Base-by-base conservation (phyloP, 2,797 vertebrate genomes). In the Silurus lanzhouensis region DNA sequence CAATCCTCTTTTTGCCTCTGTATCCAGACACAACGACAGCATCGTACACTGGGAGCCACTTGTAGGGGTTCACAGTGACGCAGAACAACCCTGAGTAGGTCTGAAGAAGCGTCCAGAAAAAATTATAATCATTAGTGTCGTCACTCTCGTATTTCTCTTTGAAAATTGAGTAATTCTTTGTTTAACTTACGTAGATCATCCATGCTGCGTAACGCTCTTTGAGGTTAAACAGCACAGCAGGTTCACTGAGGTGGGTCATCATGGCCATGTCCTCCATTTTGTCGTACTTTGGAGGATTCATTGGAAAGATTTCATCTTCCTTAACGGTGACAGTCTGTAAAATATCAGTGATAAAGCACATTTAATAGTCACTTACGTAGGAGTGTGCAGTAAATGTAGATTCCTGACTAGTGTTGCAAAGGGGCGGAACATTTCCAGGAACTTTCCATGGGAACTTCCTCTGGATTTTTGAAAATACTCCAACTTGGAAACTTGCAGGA, bases 201-300 rank as follows among this genome's bases (percentile, higher is more conserved):
- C 96, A 96, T 91, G 95, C 95, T 91, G 95, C 93, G 0, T 96
- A 96, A 52, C 95, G 95, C 93, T 96, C 96, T 95, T 96, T 96
- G 94, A 96, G 96, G 91, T 96, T 96, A 90, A 94, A 96, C 90
- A 96, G 91, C 91, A 96, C 95, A 25, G 93, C 93, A 0, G 96
- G 94, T 92, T 96, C 95, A 0, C 95, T 94, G 81, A 96, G 92
- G 89, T 96, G 95, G 48, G 96, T 96, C 95, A 96, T 95, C 95
- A 95, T 96, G 81, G 94, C 95, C 95, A 96, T 96, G 91, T 96
- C 95, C 92, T 96, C 95, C 0, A 96, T 95, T 88, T 96, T 96
- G 44, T 96, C 95, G 0, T 84, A 96, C 82, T 96, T 96, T 60
- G 96, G 95, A 63, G 95, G 95, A 44, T 96, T 96, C 95, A 95